Base-by-base conservation (phyloP, 1,140 invertebrate genomes). In the Atta colombica region DNA sequence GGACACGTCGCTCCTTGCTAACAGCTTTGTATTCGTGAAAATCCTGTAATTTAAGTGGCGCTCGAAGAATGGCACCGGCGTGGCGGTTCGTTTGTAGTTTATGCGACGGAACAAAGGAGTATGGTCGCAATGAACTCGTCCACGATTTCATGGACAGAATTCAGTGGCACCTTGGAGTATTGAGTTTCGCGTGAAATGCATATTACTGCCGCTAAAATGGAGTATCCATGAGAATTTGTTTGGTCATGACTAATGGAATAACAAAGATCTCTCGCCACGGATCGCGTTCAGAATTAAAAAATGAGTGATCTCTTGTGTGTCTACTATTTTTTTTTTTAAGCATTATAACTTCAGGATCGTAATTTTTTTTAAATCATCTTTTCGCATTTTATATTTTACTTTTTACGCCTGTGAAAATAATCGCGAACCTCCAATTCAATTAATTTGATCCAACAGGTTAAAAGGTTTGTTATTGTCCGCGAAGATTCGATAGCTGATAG, bases 41-140 rank as follows among this genome's bases (percentile, higher is more conserved):
- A 84, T 84, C 28, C 55, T 25, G 45, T 51, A 75, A 84, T 63
- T 84, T 75, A 75, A 84, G 80, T 75, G 55, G 25, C 39, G 80
- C 35, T 72, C 55, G 69, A 60, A 61, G 77, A n/a, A 6, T 74
- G 14, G 69, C 69, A 31, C 31, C 55, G 51, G 16, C 55, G 49
- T 2, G 18, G 10, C 39, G 45, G 55, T 71, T 84, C 58, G 58
- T 61, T 84, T 74, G 16, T 28, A 61, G 68, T 49, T 84, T 84
- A 31, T 28, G 2, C 25, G 39, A 10, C 25, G 55, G 14, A 63
- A 75, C 69, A 84, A 84, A 39, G 39, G 5, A 49, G 53, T 51
- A 25, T n/a, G 35, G 28, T n/a, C 10, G 21, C 68, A 39, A 75
- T 63, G 49, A 80, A 63, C 69, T 63, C 69, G n/a, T 10, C 5